These are phyloP conservation scores for Blomia tropicalis DNA, from an alignment of 2,888 invertebrate genomes.

Conservation along the genomic window DNA sequence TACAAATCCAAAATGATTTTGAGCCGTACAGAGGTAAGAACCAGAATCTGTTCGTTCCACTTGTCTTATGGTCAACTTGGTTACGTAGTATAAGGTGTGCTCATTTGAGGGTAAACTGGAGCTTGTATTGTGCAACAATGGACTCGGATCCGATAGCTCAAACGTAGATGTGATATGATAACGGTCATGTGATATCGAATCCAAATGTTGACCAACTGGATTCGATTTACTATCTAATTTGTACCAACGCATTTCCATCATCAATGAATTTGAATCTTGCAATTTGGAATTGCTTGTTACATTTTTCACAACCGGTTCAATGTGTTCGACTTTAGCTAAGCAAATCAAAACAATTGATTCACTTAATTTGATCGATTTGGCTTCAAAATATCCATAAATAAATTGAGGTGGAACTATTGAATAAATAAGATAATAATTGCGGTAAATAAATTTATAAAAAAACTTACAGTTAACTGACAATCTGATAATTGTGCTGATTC, in stretches of 20 bases:
- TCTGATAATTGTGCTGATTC: slow-evolving; percentile 15
- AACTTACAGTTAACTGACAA: slow-evolving; percentile 16
- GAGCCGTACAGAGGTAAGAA: slow-evolving; percentile 27
- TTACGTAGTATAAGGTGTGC: slow-evolving; percentile 19
- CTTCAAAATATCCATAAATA: background rate
- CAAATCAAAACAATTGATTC: slow-evolving; percentile 2
- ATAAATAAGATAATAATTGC: background rate
- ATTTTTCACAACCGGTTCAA: background rate
- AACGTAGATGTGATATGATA: slow-evolving; percentile 4
- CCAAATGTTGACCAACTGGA: background rate
- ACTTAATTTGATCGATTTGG: background rate
- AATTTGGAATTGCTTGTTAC: background rate
- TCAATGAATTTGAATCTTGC: background rate
- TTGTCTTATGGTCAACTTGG: slow-evolving; percentile 25
- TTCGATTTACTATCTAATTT: background rate
- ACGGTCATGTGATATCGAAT: background rate
- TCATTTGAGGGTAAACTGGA: slow-evolving; percentile 20
- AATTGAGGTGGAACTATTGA: slow-evolving; percentile 7
- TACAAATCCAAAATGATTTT: slow-evolving; percentile 27
- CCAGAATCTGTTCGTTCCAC: slow-evolving; percentile 27
- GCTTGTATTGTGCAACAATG: background rate
- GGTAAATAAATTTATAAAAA: background rate
- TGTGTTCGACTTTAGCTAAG: slow-evolving; percentile 8
- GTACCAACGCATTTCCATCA: slow-evolving; percentile 13
- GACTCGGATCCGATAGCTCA: background rate